Conservation (phyloP, 2,797 vertebrate genomes). For the Acrossocheilus fasciatus region DNA sequence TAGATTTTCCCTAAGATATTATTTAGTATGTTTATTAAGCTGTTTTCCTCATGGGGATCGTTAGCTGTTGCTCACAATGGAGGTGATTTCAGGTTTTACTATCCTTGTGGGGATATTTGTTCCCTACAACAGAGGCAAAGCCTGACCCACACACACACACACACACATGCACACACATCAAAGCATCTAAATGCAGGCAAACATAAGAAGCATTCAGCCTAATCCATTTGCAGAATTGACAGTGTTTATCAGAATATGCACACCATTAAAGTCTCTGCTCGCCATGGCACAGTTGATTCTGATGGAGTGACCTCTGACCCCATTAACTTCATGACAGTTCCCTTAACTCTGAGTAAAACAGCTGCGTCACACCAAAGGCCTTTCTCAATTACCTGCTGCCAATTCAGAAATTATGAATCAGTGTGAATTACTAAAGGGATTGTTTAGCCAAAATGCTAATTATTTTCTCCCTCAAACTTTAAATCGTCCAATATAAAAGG, state of each 20-base stretch:
- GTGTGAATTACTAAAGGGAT: constrained; percentile 71
- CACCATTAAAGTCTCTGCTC: not conserved
- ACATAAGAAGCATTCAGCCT: not conserved
- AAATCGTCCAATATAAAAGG: not conserved
- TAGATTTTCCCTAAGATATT: not conserved
- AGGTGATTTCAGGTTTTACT: constrained; percentile 10
- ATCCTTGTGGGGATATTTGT: constrained; percentile 20
- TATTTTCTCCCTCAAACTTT: not conserved
- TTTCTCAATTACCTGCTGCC: not conserved
- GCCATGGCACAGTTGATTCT: not conserved
- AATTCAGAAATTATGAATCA: constrained; percentile 59
- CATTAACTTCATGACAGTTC: constrained; percentile 54
- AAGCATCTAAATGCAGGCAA: not conserved
- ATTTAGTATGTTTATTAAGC: not conserved
- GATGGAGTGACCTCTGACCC: constrained; percentile 68
- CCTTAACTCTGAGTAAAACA: constrained; percentile 9
- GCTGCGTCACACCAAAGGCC: not conserved
- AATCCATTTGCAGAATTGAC: not conserved
- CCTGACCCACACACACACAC: not conserved
- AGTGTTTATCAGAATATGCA: not conserved
- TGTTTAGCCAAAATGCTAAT: not conserved
- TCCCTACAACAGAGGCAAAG: not conserved
- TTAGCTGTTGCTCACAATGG: constrained; percentile 4
- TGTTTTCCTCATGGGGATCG: not conserved
- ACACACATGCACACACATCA: not conserved